A percentile compares a stretch with the other conserved stretches of the same genome.
Evolutionary conservation across 2,113 vertebrate genomes (phyloP).

Genomic region (Probosciger aterrimus): DNA sequence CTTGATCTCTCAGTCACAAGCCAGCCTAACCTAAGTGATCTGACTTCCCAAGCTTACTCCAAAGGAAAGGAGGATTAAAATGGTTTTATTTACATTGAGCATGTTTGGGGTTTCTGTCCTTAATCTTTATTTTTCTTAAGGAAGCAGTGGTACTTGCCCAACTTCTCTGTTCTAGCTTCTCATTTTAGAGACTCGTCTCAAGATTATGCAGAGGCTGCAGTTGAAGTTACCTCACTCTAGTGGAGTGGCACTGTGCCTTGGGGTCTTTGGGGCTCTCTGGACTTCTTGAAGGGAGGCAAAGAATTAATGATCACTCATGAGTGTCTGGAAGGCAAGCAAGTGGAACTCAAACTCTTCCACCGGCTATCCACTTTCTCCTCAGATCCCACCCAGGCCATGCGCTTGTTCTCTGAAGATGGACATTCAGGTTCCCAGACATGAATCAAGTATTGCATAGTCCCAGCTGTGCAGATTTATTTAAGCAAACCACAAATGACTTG

Average conservation of each 20-base stretch:
- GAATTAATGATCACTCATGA: background rate
- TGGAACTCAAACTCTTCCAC: background rate
- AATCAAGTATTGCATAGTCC: background rate
- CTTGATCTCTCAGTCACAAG: background rate
- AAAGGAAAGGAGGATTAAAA: background rate
- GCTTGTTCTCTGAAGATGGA: background rate
- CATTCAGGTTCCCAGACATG: background rate
- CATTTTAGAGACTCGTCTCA: background rate
- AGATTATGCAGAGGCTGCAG: background rate
- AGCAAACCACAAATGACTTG: conserved; percentile 4
- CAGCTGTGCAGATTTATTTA: background rate
- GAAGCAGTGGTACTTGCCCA: background rate
- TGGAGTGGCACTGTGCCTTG: background rate
- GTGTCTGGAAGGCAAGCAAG: background rate
- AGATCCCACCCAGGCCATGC: background rate
- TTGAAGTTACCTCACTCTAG: background rate
- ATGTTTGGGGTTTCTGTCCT: background rate
- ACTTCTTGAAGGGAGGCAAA: background rate
- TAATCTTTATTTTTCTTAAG: background rate
- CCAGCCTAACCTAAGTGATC: background rate
- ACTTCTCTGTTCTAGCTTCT: background rate
- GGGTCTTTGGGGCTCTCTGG: background rate
- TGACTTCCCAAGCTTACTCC: background rate
- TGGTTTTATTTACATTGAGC: background rate
- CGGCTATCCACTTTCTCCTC: background rate